Percentiles rank a stretch among this genome's conserved stretches.
Conservation (phyloP, 2,113 vertebrate species). For the Brachypodius melanocephalos region DNA sequence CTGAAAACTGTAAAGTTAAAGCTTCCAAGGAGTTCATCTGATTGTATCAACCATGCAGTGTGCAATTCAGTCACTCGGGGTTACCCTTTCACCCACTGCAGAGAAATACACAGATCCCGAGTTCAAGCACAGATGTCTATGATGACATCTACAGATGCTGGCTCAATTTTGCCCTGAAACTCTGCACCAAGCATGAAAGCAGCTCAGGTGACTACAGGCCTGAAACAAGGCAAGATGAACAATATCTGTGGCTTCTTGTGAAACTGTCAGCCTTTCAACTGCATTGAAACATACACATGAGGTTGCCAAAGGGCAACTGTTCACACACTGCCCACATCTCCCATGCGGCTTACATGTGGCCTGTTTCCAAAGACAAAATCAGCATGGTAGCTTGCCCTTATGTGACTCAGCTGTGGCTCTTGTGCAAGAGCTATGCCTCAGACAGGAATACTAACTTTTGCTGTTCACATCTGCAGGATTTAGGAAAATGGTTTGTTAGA, state of each 20-base stretch:
- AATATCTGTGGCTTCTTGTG: not conserved
- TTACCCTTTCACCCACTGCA: not conserved
- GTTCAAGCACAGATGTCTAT: not conserved
- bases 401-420: not conserved
- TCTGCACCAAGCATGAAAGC: not conserved
- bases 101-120: not conserved
- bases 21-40: not conserved
- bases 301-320: not conserved
- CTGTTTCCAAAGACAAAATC: not conserved
- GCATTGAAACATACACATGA: not conserved
- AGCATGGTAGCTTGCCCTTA: not conserved
- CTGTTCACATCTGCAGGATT: not conserved
- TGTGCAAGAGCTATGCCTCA: not conserved
- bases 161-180: not conserved
- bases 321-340: not conserved
- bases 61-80: not conserved
- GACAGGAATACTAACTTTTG: not conserved
- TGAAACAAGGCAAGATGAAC: not conserved
- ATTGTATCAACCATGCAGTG: not conserved
- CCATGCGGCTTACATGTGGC: not conserved
- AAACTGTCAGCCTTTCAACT: not conserved
- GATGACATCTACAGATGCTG: not conserved
- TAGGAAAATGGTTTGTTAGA: not conserved
- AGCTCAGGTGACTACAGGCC: not conserved
- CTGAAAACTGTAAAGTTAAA: not conserved